Percentiles rank a stretch among this genome's conserved stretches.
Conservation (phyloP, 2,888 invertebrate genomes). For the Leptinotarsa haldemani region DNA sequence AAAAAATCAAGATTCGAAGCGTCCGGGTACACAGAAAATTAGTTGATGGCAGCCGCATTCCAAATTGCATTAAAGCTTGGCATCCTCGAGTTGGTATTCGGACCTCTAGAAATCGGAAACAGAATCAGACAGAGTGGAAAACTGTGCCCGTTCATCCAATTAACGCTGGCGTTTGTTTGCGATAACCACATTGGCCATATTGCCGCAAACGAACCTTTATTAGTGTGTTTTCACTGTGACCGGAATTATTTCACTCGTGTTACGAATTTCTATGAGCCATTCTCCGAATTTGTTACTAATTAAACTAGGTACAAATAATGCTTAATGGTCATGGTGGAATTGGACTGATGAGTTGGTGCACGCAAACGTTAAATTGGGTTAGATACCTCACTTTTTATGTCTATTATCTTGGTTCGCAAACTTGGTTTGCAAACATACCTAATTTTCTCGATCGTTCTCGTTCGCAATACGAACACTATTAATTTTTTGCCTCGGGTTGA, state of each 20-base stretch:
- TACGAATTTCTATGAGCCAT: conserved; percentile 16
- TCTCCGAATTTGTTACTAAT: conserved; percentile 17
- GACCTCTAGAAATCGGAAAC: conserved; percentile 38
- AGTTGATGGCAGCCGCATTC: conserved; percentile 32
- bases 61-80: conserved; percentile 36
- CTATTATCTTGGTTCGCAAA: not conserved
- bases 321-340: conserved; percentile 6
- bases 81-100: conserved; percentile 28
- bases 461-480: too few species aligned
- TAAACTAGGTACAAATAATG: conserved; percentile 13
- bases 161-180: conserved; percentile 39
- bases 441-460: too few species aligned
- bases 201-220: conserved; percentile 31
- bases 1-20: conserved; percentile 14
- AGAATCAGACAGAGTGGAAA: conserved; percentile 39
- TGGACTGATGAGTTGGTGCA: not conserved
- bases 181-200: conserved; percentile 29
- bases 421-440: too few species aligned
- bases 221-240: conserved; percentile 30
- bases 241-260: conserved; percentile 26
- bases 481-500: too few species aligned
- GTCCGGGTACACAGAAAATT: conserved; percentile 27
- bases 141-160: conserved; percentile 40
- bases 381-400: not conserved
- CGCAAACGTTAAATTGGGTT: not conserved